Percentiles rank a stretch among this genome's conserved stretches.
Evolutionary conservation across 2,113 vertebrate genomes (phyloP).

Genomic region (Axis porcinus): DNA sequence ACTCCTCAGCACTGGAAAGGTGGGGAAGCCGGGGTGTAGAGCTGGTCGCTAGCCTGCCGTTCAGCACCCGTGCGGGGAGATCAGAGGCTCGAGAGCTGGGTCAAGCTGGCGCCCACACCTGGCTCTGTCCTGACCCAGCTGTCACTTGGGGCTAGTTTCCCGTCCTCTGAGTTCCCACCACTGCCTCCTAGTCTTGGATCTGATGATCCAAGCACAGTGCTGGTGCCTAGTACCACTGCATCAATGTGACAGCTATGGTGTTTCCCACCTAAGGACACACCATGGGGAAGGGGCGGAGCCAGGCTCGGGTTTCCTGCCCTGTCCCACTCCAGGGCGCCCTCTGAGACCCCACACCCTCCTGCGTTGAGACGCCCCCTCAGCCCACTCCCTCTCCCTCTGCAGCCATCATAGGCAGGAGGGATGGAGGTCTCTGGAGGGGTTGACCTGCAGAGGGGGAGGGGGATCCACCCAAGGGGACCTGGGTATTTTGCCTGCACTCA

Average conservation of each 20-base stretch:
- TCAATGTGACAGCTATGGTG: not conserved
- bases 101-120: not conserved
- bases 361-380: not conserved
- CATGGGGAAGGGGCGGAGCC: not conserved
- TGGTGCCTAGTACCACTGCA: not conserved
- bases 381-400: not conserved
- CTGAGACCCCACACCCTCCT: not conserved
- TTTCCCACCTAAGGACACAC: not conserved
- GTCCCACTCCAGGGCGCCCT: not conserved
- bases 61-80: fast-evolving
- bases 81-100: not conserved
- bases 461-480: not conserved
- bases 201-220: no score
- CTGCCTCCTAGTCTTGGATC: not conserved
- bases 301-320: not conserved
- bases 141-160: not conserved
- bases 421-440: not conserved
- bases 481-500: not conserved
- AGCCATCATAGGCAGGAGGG: not conserved
- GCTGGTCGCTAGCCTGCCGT: no score
- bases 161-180: fast-evolving
- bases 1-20: not conserved
- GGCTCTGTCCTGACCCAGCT: not conserved
- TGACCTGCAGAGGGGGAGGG: no score
- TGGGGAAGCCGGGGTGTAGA: not conserved